Conservation (phyloP, 2,888 invertebrate genomes). For the Punctoribates punctum region DNA sequence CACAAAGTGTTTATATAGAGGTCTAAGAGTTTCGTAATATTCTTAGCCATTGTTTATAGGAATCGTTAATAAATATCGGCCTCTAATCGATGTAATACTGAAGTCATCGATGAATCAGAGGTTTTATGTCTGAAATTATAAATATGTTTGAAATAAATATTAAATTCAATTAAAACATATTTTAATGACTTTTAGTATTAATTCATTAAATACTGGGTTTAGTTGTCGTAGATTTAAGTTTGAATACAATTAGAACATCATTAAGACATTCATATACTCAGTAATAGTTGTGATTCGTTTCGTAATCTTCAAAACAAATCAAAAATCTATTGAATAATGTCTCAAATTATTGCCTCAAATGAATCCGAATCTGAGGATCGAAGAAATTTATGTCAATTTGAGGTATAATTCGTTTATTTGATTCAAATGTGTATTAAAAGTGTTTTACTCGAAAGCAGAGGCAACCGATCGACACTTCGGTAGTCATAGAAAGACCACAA, state of each 20-base stretch:
- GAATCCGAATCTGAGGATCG: background rate
- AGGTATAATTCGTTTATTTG: background rate
- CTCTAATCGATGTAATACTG: background rate
- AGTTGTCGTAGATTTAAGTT: background rate
- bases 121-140: background rate
- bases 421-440: background rate
- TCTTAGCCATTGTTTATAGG: background rate
- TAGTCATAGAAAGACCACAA: background rate
- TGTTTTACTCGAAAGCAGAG: background rate
- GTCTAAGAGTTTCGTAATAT: background rate
- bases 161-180: conserved; percentile 1
- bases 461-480: background rate
- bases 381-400: conserved; percentile 6
- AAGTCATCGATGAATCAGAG: no score
- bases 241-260: background rate
- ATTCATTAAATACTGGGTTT: background rate
- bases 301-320: conserved; percentile 48
- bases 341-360: background rate
- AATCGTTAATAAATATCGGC: background rate
- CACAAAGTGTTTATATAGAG: background rate
- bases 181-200: background rate
- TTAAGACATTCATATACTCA: conserved; percentile 50
- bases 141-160: background rate
- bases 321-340: background rate
- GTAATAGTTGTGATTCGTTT: background rate